Evolutionary conservation across 2,888 invertebrate genomes (phyloP).

Genomic region (Drosophila greeni): DNA sequence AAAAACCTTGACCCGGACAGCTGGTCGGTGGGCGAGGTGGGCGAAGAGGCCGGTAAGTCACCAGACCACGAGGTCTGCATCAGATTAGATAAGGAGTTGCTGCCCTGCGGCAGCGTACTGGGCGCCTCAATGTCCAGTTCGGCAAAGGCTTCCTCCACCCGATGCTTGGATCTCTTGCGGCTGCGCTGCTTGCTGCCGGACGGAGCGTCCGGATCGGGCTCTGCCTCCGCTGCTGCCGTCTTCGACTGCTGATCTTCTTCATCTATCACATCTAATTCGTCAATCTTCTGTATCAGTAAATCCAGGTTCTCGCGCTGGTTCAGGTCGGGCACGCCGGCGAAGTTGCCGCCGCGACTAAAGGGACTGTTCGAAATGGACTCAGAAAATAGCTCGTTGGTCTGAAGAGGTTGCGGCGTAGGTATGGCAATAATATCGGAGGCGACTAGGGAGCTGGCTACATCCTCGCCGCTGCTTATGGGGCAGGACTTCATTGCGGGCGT

Average conservation of each 20-base stretch:
- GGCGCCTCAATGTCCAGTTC: slow-evolving; percentile 16
- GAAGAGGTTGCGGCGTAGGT: slow-evolving; percentile 76
- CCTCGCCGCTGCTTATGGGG: slow-evolving; percentile 87
- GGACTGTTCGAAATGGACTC: slow-evolving; percentile 78
- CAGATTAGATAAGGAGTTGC: slow-evolving; percentile 75
- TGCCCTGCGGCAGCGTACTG: slow-evolving; percentile 49
- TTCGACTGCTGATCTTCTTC: slow-evolving; percentile 76
- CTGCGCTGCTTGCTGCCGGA: slow-evolving; percentile 11
- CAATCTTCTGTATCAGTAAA: slow-evolving; percentile 78
- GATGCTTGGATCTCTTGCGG: slow-evolving; percentile 47
- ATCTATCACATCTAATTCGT: slow-evolving; percentile 77
- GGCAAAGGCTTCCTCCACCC: slow-evolving; percentile 41
- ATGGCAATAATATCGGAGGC: slow-evolving; percentile 79
- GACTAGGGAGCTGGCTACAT: slow-evolving; percentile 85
- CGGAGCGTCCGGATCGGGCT: slow-evolving; percentile 12
- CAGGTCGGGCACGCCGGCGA: slow-evolving; percentile 65
- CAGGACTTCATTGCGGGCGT: slow-evolving; percentile 87
- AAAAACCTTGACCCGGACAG: slow-evolving; percentile 41
- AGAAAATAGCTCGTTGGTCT: slow-evolving; percentile 76
- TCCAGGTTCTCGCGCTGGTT: slow-evolving; percentile 75
- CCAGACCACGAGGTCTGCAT: slow-evolving; percentile 78
- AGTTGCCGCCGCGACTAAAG: slow-evolving; percentile 75
- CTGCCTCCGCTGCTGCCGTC: slow-evolving; percentile 1
- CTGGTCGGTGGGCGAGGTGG: slow-evolving; percentile 52
- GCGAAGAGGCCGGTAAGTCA: slow-evolving; percentile 54